Base-by-base conservation (phyloP, 2,888 invertebrate species). In the Hydraecia micacea region DNA sequence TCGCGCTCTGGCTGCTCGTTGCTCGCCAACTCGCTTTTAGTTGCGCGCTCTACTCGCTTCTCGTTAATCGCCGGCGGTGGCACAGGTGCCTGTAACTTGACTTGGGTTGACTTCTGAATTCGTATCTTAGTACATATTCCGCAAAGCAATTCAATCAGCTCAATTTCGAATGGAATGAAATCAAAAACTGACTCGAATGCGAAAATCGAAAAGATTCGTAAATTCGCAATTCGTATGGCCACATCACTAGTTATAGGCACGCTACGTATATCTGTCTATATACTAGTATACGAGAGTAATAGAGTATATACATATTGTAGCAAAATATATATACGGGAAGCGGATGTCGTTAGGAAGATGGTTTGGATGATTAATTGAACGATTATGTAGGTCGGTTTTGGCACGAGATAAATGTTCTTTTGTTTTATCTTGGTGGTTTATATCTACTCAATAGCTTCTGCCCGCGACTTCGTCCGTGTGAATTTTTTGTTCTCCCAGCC, bases 331-430 rank as follows among this genome's bases (percentile, higher is more conserved):
- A 46, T 80, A 78, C 67, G 79, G 93, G 93, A 93, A 93, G 88
- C 91, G 93, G 93, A 93, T 91, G 92, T 91, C 91, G 89, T 92
- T 91, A 91, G 90, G 87, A 88, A 89, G 88, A 88, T 85, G 86
- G 84, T 84, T 84, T 74, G 58, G 77, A 89, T 89, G 87, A 89
- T 89, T 87, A 88, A 89, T 89, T 80, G 85, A 69, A 71, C 62
- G 79, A 85, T 88, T 85, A 89, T 88, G 79, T 80, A 81, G 78
- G 81, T 79, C 77, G 80, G 69, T 79, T 86, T 80, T 87, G 86
- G 83, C 74, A 73, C 71, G 73, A 75, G 67, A 84, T 79, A 66
- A 76, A 84, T 79, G 67, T 58, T 62, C 85, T 73, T 84, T 87
- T 87, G 85, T 87, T 87, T 80, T 18, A 72, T 83, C 8, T 75